A percentile compares a stretch with the other conserved stretches of the same genome.
Evolutionary conservation across 2,888 invertebrate genomes (phyloP).

Genomic region (Diogma glabrata): DNA sequence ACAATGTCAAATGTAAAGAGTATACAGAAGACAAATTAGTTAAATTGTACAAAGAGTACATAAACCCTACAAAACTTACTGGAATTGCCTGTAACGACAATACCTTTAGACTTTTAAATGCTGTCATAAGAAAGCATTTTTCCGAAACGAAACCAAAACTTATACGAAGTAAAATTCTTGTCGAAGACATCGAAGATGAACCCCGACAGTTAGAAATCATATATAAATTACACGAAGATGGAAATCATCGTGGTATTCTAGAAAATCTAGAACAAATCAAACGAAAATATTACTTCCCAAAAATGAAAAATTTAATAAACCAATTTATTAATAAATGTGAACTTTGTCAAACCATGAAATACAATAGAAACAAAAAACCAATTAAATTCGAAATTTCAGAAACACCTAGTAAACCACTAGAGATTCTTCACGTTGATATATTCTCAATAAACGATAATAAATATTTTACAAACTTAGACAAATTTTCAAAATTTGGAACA

Average conservation of each 20-base stretch:
- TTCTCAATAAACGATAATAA: slow-evolving; percentile 14
- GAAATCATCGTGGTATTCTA: slow-evolving; percentile 12
- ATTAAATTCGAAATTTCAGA: slow-evolving; percentile 14
- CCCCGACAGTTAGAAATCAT: background rate
- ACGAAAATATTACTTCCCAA: slow-evolving; percentile 13
- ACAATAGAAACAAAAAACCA: slow-evolving; percentile 14
- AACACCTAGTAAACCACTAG: slow-evolving; percentile 14
- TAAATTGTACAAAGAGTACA: background rate
- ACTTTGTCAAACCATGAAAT: slow-evolving; percentile 13
- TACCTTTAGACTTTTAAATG: background rate
- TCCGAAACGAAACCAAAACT: background rate
- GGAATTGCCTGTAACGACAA: background rate
- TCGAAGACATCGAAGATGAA: background rate
- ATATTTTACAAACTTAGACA: slow-evolving; percentile 15
- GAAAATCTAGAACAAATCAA: slow-evolving; percentile 10
- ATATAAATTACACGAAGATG: background rate
- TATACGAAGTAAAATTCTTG: background rate
- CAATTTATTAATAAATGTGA: background rate
- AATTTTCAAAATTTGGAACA: slow-evolving; percentile 12
- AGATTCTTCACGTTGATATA: slow-evolving; percentile 18
- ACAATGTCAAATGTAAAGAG: background rate
- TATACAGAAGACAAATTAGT: background rate
- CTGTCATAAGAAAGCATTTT: background rate
- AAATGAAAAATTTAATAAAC: slow-evolving; percentile 13
- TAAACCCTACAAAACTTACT: background rate